These are phyloP conservation scores for Agriopis aurantiaria DNA, from an alignment of 2,888 invertebrate genomes.

Conservation along the genomic window DNA sequence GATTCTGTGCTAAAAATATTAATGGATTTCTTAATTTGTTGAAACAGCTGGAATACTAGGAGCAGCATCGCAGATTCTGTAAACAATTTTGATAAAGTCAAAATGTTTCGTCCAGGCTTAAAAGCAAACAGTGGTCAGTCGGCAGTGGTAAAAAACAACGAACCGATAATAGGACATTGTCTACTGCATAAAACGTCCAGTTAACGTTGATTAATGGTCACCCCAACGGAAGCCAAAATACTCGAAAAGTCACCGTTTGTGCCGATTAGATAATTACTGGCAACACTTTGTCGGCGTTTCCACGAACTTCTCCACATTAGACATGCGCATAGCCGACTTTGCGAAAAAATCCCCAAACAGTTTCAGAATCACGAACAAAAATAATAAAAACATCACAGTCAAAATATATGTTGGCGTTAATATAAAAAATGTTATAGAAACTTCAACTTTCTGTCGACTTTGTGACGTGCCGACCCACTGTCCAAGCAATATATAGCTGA, in stretches of 20 bases:
- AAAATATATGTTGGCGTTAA: conserved; percentile 83
- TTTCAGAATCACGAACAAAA: conserved; percentile 80
- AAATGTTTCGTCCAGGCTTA: not conserved
- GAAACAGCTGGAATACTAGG: no score
- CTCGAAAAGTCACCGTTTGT: conserved; percentile 73
- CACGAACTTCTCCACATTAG: conserved; percentile 68
- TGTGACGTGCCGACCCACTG: conserved; percentile 74
- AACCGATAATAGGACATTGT: conserved; percentile 45
- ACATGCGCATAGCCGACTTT: conserved; percentile 71
- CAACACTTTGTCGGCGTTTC: conserved; percentile 78
- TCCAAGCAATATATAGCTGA: conserved; percentile 34
- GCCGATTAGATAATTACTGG: conserved; percentile 79
- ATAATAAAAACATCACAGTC: conserved; percentile 87
- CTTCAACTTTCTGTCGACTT: conserved; percentile 79
- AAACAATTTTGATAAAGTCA: not conserved
- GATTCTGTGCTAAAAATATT: no score
- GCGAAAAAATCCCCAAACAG: conserved; percentile 70
- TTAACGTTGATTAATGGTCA: conserved; percentile 76
- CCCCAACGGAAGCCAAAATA: conserved; percentile 82
- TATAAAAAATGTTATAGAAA: conserved; percentile 76
- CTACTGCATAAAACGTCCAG: conserved; percentile 46
- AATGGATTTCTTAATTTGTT: no score
- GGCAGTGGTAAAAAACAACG: conserved; percentile 38
- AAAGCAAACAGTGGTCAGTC: conserved; percentile 24
- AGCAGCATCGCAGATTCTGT: no score